Percentiles rank a stretch among this genome's conserved stretches.
phyloP scores from a whole-genome alignment of 2,113 vertebrate genomes.

The Okapia johnstoni region DNA sequence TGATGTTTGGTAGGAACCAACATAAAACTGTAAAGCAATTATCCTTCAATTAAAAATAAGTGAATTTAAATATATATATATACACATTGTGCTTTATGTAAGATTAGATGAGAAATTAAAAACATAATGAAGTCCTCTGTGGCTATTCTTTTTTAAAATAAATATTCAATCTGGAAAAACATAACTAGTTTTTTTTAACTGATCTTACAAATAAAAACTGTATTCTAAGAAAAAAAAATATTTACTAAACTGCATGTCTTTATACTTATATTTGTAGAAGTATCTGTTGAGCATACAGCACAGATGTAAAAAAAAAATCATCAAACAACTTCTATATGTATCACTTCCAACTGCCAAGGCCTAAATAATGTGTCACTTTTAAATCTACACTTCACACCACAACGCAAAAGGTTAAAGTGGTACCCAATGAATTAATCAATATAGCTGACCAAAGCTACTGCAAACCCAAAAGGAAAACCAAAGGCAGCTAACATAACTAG shows the following conservation, averaged over 20 bases:
- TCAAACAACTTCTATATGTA: not conserved
- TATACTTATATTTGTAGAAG: not conserved
- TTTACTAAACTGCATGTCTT: not conserved
- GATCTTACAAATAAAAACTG: not conserved
- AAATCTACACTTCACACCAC: not conserved
- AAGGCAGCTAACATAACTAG: not conserved
- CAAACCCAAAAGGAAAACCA: not conserved
- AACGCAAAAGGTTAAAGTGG: not conserved
- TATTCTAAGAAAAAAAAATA: conserved; percentile 28
- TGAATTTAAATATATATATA: not conserved
- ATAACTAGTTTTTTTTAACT: not conserved
- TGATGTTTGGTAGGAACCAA: not conserved
- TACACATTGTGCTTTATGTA: not conserved
- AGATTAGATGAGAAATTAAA: conserved; percentile 15
- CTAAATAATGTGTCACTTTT: not conserved
- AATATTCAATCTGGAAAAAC: not conserved
- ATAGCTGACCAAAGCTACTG: not conserved
- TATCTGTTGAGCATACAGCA: not conserved
- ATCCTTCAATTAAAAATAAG: not conserved
- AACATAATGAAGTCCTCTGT: not conserved
- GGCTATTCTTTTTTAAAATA: conserved; percentile 18
- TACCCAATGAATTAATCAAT: not conserved
- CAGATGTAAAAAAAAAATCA: not conserved
- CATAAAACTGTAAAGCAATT: not conserved
- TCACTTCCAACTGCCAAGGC: not conserved